Percentiles rank a stretch among this genome's conserved stretches.
phyloP scores from a whole-genome alignment of 2,888 invertebrate species.

The Horisme vitalbata region DNA sequence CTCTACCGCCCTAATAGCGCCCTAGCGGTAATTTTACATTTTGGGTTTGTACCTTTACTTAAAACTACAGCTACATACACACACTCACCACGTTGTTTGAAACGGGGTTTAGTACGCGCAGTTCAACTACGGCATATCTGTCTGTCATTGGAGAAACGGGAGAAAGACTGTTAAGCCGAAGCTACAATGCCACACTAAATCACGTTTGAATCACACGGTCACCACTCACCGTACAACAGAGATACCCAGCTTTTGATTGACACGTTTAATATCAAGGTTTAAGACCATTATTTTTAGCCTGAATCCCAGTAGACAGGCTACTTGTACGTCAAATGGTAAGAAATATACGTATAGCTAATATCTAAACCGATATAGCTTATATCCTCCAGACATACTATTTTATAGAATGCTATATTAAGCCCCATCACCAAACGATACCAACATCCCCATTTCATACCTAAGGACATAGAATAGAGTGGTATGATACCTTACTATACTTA shows the following conservation, averaged over 20 bases:
- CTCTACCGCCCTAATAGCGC: conserved; percentile 80
- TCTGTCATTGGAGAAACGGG: too few relatives aligned
- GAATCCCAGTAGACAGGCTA: too few relatives aligned
- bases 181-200: background rate
- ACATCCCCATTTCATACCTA: too few relatives aligned
- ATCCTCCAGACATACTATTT: too few relatives aligned
- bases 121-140: background rate
- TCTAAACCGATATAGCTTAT: too few relatives aligned
- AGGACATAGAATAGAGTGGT: too few relatives aligned
- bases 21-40: conserved; percentile 82
- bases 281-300: too few relatives aligned
- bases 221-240: conserved; percentile 7
- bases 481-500: too few relatives aligned
- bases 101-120: conserved; percentile 13
- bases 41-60: conserved; percentile 83
- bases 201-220: conserved; percentile 2
- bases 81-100: conserved; percentile 6
- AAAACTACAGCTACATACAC: conserved; percentile 52
- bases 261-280: background rate
- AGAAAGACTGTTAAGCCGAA: background rate
- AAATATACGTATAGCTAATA: too few relatives aligned
- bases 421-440: too few relatives aligned
- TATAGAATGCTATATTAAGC: too few relatives aligned
- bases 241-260: conserved; percentile 1
- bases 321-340: too few relatives aligned